phyloP scores from a whole-genome alignment of 1,140 invertebrate species.

The Euglossa dilemma region DNA sequence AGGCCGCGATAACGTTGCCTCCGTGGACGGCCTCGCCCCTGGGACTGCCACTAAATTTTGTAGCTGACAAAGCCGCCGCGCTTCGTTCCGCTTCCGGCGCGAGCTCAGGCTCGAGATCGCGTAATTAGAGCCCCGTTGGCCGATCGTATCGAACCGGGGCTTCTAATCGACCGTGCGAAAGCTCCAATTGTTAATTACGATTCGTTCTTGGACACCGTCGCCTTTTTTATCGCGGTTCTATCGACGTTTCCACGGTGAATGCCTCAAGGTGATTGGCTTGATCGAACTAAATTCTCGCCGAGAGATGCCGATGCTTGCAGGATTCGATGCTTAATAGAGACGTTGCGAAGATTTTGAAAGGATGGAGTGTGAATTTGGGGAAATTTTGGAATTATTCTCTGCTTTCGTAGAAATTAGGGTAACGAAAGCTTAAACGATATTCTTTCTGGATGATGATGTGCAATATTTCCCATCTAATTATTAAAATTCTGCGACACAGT shows the following conservation, averaged over 20 bases:
- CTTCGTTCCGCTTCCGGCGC: slow-evolving; percentile 49
- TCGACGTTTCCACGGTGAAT: not conserved
- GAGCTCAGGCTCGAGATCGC: slow-evolving; percentile 21
- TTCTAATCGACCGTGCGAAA: slow-evolving; percentile 57
- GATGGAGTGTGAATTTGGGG: no score
- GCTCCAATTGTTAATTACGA: slow-evolving; percentile 52
- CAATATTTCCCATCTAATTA: no score
- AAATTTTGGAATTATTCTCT: no score
- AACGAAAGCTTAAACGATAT: no score
- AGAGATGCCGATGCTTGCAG: no score
- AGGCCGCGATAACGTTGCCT: slow-evolving; percentile 55
- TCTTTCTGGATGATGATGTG: no score
- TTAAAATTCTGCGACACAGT: no score
- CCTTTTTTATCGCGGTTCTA: not conserved
- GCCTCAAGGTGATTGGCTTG: not conserved
- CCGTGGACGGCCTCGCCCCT: slow-evolving; percentile 36
- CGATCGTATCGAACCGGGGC: slow-evolving; percentile 33
- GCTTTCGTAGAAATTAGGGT: no score
- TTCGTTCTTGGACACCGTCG: not conserved
- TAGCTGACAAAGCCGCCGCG: slow-evolving; percentile 58
- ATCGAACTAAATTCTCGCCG: no score
- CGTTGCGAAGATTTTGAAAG: no score
- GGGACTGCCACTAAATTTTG: slow-evolving; percentile 61
- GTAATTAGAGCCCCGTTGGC: slow-evolving; percentile 55
- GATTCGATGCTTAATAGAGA: no score